These are phyloP conservation scores for Anoplolepis gracilipes DNA, from an alignment of 1,140 invertebrate species.

Conservation along the genomic window DNA sequence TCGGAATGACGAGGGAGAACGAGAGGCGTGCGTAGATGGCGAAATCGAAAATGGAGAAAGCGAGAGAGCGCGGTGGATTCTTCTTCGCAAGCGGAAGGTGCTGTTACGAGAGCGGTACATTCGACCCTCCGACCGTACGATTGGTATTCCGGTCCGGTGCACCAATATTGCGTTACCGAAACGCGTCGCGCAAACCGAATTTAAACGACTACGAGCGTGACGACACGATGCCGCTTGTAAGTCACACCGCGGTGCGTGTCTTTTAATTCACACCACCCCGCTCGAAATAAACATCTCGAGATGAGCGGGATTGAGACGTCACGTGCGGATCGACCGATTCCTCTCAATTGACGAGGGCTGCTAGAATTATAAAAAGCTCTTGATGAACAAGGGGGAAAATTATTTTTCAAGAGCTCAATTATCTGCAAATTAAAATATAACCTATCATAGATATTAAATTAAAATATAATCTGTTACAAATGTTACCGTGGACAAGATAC, in stretches of 20 bases:
- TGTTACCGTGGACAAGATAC: neutral
- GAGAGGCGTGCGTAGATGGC: constrained; percentile 34
- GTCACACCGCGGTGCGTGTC: constrained; percentile 78
- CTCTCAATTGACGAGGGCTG: constrained; percentile 20
- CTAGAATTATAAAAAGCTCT: neutral
- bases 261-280: constrained; percentile 80
- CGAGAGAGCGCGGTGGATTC: constrained; percentile 21
- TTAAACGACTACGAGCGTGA: constrained; percentile 68
- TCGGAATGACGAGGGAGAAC: neutral
- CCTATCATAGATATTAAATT: too few species aligned
- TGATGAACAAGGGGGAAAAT: neutral
- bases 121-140: constrained; percentile 65
- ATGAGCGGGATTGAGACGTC: constrained; percentile 48
- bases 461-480: neutral
- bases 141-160: constrained; percentile 83
- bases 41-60: constrained; percentile 65
- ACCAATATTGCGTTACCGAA: constrained; percentile 85
- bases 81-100: constrained; percentile 55
- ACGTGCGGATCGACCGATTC: constrained; percentile 38
- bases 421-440: neutral
- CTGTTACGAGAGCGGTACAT: constrained; percentile 57
- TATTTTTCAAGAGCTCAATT: neutral
- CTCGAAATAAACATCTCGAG: constrained; percentile 64
- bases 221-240: constrained; percentile 78
- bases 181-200: constrained; percentile 83